Percentiles rank a stretch among this genome's conserved stretches.
These are phyloP conservation scores for Melieria picta DNA, from an alignment of 2,888 invertebrate genomes.

Conservation along the genomic window DNA sequence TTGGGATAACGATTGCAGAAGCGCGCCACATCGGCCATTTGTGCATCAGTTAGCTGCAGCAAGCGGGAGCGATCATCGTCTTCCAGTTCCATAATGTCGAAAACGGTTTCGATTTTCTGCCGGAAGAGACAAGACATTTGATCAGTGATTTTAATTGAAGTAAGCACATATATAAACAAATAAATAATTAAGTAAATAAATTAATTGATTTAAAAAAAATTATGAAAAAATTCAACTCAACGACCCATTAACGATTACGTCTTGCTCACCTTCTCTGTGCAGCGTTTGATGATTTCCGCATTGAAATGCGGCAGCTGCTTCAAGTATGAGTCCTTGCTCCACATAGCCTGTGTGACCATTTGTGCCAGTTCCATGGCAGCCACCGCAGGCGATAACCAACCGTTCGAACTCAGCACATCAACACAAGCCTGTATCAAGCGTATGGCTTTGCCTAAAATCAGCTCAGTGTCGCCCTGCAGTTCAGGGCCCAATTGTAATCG, in stretches of 20 bases:
- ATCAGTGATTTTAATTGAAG: too few relatives aligned
- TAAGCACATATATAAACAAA: too few relatives aligned
- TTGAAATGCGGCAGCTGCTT: slow-evolving; percentile 97
- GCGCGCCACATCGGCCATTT: slow-evolving; percentile 97
- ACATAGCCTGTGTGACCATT: slow-evolving; percentile 99
- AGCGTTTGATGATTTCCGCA: slow-evolving; percentile 86
- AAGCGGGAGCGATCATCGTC: slow-evolving; percentile 86
- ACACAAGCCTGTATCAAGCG: slow-evolving; percentile 95
- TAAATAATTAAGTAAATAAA: too few relatives aligned
- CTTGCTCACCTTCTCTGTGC: slow-evolving; percentile 77
- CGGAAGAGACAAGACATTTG: too few relatives aligned
- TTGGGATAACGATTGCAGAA: slow-evolving; percentile 99
- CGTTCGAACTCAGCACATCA: slow-evolving; percentile 93
- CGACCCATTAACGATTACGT: neutral
- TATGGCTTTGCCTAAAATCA: slow-evolving; percentile 84
- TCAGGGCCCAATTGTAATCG: slow-evolving; percentile 95
- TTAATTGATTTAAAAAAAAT: neutral
- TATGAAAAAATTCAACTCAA: neutral
- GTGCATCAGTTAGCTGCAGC: slow-evolving; percentile 80
- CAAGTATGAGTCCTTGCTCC: slow-evolving; percentile 98
- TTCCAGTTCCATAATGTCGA: slow-evolving; percentile 82
- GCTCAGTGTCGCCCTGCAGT: slow-evolving; percentile 94
- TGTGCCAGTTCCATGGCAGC: slow-evolving; percentile 99
- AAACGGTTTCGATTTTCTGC: slow-evolving; percentile 75
- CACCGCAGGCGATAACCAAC: slow-evolving; percentile 98